Evolutionary conservation across 2,113 vertebrate genomes (phyloP).

Genomic region (Oreotrochilus melanogaster): DNA sequence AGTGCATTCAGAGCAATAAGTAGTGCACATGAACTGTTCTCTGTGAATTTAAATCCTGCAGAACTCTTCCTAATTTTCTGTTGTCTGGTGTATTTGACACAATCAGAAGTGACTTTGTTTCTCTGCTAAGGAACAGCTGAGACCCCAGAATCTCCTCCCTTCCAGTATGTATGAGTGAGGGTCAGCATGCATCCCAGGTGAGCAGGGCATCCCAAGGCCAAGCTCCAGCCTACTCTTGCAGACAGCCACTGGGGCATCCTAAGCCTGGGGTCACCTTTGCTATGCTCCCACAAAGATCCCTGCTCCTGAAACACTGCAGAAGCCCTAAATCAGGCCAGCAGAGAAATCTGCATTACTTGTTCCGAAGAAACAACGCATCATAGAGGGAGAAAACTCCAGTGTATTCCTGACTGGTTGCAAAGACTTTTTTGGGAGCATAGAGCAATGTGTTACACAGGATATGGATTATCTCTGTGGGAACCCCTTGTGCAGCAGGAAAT

Average conservation of each 20-base stretch:
- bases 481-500: neutral
- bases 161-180: fast-evolving
- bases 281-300: neutral
- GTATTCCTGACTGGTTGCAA: neutral
- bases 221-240: neutral
- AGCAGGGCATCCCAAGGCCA: neutral
- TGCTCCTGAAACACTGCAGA: neutral
- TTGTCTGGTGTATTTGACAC: neutral
- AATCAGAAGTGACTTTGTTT: neutral
- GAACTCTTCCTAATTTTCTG: constrained; percentile 6
- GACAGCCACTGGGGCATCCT: neutral
- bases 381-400: neutral
- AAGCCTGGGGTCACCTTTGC: neutral
- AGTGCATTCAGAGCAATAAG: neutral
- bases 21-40: neutral
- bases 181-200: fast-evolving
- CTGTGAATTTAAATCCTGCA: neutral
- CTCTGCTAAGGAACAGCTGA: neutral
- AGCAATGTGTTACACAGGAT: neutral
- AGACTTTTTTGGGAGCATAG: neutral
- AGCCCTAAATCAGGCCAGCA: neutral
- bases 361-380: neutral
- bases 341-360: neutral
- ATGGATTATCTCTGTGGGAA: neutral
- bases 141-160: neutral